Evolutionary conservation across 2,888 invertebrate genomes (phyloP).

Genomic region (Tolmerus cingulatus): DNA sequence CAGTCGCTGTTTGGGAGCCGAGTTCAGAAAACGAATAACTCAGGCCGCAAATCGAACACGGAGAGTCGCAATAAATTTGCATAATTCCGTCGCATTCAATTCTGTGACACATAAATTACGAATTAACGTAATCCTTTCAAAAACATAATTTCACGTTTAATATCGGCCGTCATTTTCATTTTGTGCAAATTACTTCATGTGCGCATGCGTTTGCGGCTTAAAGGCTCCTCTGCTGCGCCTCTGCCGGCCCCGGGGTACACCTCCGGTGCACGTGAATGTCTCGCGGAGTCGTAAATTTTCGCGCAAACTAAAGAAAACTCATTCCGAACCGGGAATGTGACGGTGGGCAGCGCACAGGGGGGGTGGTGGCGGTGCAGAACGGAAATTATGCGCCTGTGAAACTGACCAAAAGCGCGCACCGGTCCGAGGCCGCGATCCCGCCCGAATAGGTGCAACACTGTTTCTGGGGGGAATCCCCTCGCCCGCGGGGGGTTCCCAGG

Average conservation of each 20-base stretch:
- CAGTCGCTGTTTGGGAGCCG: not conserved
- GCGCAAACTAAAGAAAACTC: conserved; percentile 34
- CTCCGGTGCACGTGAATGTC: conserved; percentile 3
- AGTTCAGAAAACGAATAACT: conserved; percentile 47
- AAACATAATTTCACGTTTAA: conserved; percentile 52
- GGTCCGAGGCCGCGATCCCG: not conserved
- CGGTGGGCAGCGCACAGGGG: too few species aligned
- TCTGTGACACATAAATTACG: conserved; percentile 64
- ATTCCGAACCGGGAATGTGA: conserved; percentile 9
- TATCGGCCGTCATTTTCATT: conserved; percentile 53
- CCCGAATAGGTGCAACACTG: not conserved
- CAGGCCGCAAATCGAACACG: conserved; percentile 46
- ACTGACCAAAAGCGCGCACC: conserved; percentile 1
- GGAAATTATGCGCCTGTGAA: not conserved
- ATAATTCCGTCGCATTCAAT: conserved; percentile 65
- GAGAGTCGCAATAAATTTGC: conserved; percentile 61
- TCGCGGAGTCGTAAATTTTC: conserved; percentile 36
- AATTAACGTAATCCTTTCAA: conserved; percentile 62
- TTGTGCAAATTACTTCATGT: conserved; percentile 51
- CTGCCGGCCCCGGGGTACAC: not conserved
- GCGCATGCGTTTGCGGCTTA: conserved; percentile 39
- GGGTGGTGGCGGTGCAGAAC: not conserved
- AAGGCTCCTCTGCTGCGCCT: not conserved
- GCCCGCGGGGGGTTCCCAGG: not conserved
- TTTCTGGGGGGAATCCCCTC: not conserved